Base-by-base conservation (phyloP, 35 echinoderm and acorn worm species). In the Ophiothrix spiculata region DNA sequence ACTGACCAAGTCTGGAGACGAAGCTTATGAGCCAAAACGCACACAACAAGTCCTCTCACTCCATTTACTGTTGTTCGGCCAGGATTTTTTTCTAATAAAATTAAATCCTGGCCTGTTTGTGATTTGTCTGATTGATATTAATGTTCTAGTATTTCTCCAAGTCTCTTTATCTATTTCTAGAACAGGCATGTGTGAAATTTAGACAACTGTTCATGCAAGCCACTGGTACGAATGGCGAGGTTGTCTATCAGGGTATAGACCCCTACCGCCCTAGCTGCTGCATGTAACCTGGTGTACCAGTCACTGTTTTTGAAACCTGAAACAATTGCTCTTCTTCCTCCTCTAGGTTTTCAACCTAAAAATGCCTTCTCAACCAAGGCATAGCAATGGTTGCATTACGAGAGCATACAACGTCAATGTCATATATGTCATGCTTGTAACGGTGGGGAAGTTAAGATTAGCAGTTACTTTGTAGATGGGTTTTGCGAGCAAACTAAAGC, bases 391-490 rank as follows among this genome's bases (percentile, higher is more conserved):
- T 42, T 31, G 32, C 32, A 35, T 32, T 21, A 36, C 15, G 4
- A 14, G 64, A 45, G 78, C 64, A 14, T 87, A 75, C 33, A 33
- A 81, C 2, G 83, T 16, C 11, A 28, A 19, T 41, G 64, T 54
- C 32, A 34, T n/a, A 16, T 8, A 69, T 17, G 81, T 78, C 33
- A 94, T 87, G 80, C 79, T 90, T 23, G 78, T 87, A 10, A 90
- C 87, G 60, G 83, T 80, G 23, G 80, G 46, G 10, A 81, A 76
- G 56, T 91, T 85, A 36, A 95, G 80, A 39, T 37, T 42, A 8
- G 60, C 86, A 12, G 93, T 86, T 2, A 37, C 85, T 3, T 41
- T 96, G 35, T 87, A 91, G 37, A 35, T 96, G 38, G 88, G 91
- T 32, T 77, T 79, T 76, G 74, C n/a, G n/a, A 76, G 28, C 12